These are phyloP conservation scores for Poliocrania exsul DNA, from an alignment of 2,797 vertebrate species.

Conservation along the genomic window DNA sequence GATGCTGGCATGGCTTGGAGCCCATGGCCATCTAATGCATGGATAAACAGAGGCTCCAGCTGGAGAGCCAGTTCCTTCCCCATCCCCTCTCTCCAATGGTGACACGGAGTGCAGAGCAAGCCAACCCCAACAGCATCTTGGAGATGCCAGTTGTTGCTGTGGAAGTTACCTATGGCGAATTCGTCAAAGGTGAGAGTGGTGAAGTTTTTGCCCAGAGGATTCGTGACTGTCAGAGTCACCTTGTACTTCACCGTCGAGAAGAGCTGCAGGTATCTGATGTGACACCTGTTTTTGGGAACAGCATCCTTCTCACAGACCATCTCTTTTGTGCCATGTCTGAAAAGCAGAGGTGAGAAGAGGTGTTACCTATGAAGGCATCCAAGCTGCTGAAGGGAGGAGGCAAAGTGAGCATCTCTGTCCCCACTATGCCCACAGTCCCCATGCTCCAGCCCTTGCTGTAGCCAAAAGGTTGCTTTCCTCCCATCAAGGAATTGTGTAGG, in stretches of 20 bases:
- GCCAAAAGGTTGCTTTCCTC: not conserved
- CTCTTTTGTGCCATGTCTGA: slow-evolving; percentile 88
- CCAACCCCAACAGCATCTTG: not conserved
- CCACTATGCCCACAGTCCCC: fast-evolving
- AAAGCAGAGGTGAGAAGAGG: not conserved
- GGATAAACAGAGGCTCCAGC: not conserved
- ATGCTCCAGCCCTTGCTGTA: not conserved
- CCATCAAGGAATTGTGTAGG: not conserved
- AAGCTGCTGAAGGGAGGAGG: not conserved
- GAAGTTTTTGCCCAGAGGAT: slow-evolving; percentile 87
- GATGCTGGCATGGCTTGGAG: not conserved
- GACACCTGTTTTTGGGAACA: slow-evolving; percentile 92
- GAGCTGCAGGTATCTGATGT: slow-evolving; percentile 91
- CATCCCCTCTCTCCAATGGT: fast-evolving
- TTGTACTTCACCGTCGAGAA: slow-evolving; percentile 93
- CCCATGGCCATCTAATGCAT: not conserved
- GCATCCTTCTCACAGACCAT: slow-evolving; percentile 89
- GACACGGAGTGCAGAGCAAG: not conserved
- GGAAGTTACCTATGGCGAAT: slow-evolving; percentile 86
- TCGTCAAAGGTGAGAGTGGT: slow-evolving; percentile 88
- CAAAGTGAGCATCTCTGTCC: not conserved
- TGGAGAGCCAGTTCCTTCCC: not conserved
- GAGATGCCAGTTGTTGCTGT: not conserved
- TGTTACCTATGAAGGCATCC: not conserved
- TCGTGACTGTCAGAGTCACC: slow-evolving; percentile 91